phyloP scores from a whole-genome alignment of 2,113 vertebrate species.

The Eulemur rufifrons region DNA sequence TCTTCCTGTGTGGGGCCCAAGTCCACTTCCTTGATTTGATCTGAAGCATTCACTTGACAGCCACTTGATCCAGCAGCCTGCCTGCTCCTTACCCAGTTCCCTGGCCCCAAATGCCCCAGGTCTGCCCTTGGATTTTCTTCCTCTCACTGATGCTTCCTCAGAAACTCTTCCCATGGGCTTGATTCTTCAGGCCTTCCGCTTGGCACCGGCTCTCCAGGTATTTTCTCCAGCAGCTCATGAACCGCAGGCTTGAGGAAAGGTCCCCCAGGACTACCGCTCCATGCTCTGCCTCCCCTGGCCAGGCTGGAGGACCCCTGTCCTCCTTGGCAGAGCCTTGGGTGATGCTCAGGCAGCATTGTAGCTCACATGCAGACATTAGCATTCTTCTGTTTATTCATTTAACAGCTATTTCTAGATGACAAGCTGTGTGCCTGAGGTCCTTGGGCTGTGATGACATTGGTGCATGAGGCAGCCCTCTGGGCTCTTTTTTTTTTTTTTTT shows the following conservation, averaged over 20 bases:
- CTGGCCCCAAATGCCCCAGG: background rate
- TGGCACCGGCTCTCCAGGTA: background rate
- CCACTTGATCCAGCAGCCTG: background rate
- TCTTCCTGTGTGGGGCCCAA: background rate
- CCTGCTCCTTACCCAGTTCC: background rate
- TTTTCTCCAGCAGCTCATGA: background rate
- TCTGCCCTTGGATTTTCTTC: background rate
- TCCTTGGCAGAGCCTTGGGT: background rate
- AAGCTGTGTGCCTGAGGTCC: background rate
- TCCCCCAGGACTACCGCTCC: background rate
- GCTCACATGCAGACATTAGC: background rate
- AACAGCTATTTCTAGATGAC: background rate
- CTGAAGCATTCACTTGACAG: background rate
- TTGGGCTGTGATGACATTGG: background rate
- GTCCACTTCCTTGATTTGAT: background rate
- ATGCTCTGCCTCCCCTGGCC: background rate
- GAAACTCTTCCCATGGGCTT: background rate
- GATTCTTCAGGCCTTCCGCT: background rate
- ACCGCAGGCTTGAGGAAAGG: background rate
- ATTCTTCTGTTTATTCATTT: background rate
- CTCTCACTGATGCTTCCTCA: background rate
- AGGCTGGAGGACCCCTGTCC: background rate
- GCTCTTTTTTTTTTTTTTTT: too few species aligned
- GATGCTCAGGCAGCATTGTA: background rate
- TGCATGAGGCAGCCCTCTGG: background rate